Conservation (phyloP, 2,113 vertebrate genomes). For the Cyprinodon brontotheroides region DNA sequence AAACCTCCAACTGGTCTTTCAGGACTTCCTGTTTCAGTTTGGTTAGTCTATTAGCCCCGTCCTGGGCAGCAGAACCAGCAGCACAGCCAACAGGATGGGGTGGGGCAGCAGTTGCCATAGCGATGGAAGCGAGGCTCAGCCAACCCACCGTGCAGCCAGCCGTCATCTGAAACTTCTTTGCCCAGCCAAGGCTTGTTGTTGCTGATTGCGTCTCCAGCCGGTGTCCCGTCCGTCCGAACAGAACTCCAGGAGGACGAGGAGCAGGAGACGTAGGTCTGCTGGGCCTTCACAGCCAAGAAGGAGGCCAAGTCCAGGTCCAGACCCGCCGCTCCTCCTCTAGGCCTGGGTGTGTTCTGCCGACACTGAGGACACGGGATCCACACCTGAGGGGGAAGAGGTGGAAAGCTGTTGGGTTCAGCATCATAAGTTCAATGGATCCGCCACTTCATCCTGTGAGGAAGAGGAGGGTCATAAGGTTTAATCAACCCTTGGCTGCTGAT, state of each 20-base stretch:
- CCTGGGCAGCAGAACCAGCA: slow-evolving; percentile 59
- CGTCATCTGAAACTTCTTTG: slow-evolving; percentile 35
- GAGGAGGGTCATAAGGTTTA: no score
- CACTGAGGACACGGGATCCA: slow-evolving; percentile 76
- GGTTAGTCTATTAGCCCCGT: slow-evolving; percentile 15
- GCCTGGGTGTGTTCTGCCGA: slow-evolving; percentile 69
- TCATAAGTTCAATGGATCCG: no score
- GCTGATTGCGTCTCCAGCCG: accelerated
- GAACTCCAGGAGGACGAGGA: slow-evolving; percentile 35
- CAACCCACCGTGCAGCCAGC: slow-evolving; percentile 66
- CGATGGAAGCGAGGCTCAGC: slow-evolving; percentile 69
- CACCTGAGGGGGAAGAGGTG: slow-evolving; percentile 30
- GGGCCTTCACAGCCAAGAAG: slow-evolving; percentile 66
- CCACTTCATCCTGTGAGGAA: background rate
- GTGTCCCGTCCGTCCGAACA: background rate
- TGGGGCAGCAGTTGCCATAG: slow-evolving; percentile 52
- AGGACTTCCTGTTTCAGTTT: no score
- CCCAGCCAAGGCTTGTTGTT: slow-evolving; percentile 55
- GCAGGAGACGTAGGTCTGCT: slow-evolving; percentile 36
- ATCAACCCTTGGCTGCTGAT: no score
- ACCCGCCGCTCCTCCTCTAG: slow-evolving; percentile 53
- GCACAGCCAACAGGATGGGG: slow-evolving; percentile 56
- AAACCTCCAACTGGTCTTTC: no score
- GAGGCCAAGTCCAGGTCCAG: slow-evolving; percentile 68
- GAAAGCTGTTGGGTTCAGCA: background rate